Percentiles rank a stretch among this genome's conserved stretches.
Conservation (phyloP, 2,113 vertebrate genomes). For the Ophiodon elongatus region DNA sequence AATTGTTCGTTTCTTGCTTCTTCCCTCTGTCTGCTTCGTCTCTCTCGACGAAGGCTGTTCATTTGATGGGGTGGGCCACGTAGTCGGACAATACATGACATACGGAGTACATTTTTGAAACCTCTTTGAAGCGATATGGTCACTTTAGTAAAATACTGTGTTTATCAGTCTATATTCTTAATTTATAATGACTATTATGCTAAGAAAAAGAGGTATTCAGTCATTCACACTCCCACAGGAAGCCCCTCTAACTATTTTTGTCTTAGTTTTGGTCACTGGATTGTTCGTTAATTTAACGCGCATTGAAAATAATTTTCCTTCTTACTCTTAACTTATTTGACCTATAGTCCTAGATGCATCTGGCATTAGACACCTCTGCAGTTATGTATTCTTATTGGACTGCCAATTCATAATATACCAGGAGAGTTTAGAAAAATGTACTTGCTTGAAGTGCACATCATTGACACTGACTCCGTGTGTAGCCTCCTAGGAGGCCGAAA, state of each 20-base stretch:
- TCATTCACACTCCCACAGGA: constrained; percentile 4
- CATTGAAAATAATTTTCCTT: not conserved
- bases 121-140: not conserved
- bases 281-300: not conserved
- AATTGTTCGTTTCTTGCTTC: constrained; percentile 61
- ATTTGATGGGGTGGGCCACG: constrained; percentile 47
- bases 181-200: not conserved
- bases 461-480: constrained; percentile 1
- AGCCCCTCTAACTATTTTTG: not conserved
- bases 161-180: not conserved
- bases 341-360: not conserved
- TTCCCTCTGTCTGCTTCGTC: constrained; percentile 45
- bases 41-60: constrained; percentile 39
- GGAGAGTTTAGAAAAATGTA: not conserved
- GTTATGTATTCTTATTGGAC: not conserved
- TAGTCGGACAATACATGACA: constrained; percentile 42
- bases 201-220: not conserved
- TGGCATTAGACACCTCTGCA: not conserved
- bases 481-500: constrained; percentile 1
- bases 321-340: not conserved
- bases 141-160: not conserved
- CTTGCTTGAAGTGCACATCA: not conserved
- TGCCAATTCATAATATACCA: not conserved
- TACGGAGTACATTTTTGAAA: not conserved
- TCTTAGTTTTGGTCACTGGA: constrained; percentile 1